Evolutionary conservation across 2,113 vertebrate species (phyloP).

Genomic region (Prionailurus viverrinus): DNA sequence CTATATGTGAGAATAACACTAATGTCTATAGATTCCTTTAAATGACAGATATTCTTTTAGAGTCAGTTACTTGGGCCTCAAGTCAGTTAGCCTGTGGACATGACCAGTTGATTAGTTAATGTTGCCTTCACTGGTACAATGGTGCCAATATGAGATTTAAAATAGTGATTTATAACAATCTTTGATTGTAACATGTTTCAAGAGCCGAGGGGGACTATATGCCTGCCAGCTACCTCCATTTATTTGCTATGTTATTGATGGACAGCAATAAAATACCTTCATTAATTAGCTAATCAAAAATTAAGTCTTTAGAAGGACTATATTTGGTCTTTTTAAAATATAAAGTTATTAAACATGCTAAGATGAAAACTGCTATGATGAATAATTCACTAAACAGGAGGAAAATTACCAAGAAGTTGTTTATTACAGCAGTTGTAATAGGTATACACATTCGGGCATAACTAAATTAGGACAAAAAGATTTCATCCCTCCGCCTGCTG

Average conservation of each 20-base stretch:
- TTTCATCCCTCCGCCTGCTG: conserved; percentile 5
- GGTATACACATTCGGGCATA: not conserved
- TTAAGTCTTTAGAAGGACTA: not conserved
- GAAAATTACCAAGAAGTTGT: conserved; percentile 12
- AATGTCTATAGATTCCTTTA: not conserved
- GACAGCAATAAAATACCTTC: not conserved
- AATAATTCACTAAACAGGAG: not conserved
- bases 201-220: not conserved
- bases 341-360: not conserved
- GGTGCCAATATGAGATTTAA: not conserved
- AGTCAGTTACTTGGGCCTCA: not conserved
- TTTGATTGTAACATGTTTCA: not conserved
- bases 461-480: conserved; percentile 49
- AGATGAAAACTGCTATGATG: not conserved
- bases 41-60: not conserved
- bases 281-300: not conserved
- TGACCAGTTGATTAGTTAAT: not conserved
- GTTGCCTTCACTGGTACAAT: not conserved
- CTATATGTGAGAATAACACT: not conserved
- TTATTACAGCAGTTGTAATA: not conserved
- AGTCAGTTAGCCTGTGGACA: not conserved
- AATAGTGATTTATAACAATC: not conserved
- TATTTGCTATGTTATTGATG: not conserved
- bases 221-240: not conserved
- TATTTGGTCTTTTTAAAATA: not conserved